Evolutionary conservation across 2,113 vertebrate species (phyloP).

Genomic region (Nibea albiflora): DNA sequence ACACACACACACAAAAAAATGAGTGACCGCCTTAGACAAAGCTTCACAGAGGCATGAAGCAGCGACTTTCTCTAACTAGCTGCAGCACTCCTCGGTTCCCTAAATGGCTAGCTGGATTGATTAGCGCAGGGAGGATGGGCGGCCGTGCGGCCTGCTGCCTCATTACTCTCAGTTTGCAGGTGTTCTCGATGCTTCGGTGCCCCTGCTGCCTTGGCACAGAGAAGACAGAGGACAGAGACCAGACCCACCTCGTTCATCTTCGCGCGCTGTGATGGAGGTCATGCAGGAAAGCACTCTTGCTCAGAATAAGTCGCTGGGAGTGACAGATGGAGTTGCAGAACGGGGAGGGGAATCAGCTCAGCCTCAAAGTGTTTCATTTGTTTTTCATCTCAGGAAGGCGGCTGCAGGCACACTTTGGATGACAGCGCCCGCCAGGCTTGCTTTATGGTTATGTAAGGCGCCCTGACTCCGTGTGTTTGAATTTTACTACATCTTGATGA

Average conservation of each 20-base stretch:
- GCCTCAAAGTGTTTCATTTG: conserved; percentile 78
- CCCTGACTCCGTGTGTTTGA: conserved; percentile 38
- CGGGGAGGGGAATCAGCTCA: conserved; percentile 66
- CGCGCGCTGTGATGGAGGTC: conserved; percentile 72
- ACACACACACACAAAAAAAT: too few relatives aligned
- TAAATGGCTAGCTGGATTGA: conserved; percentile 82
- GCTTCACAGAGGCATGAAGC: conserved; percentile 39
- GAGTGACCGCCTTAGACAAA: not conserved
- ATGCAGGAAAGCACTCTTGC: conserved; percentile 67
- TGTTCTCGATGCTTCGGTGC: conserved; percentile 77
- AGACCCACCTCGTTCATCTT: conserved; percentile 79
- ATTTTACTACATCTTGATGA: conserved; percentile 54
- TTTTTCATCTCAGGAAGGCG: conserved; percentile 72
- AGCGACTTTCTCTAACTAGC: conserved; percentile 41
- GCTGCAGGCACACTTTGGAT: conserved; percentile 64
- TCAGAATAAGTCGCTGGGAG: conserved; percentile 72
- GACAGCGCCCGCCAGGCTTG: conserved; percentile 50
- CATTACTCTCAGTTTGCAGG: conserved; percentile 83
- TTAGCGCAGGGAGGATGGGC: conserved; percentile 78
- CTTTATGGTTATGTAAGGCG: conserved; percentile 67
- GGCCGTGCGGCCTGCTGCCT: conserved; percentile 71
- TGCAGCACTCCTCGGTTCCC: conserved; percentile 44
- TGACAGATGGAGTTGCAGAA: conserved; percentile 77
- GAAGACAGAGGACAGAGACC: conserved; percentile 78
- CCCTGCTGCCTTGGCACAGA: conserved; percentile 67